These are phyloP conservation scores for Atlantisia rogersi DNA, from an alignment of 2,113 vertebrate genomes.

Conservation along the genomic window DNA sequence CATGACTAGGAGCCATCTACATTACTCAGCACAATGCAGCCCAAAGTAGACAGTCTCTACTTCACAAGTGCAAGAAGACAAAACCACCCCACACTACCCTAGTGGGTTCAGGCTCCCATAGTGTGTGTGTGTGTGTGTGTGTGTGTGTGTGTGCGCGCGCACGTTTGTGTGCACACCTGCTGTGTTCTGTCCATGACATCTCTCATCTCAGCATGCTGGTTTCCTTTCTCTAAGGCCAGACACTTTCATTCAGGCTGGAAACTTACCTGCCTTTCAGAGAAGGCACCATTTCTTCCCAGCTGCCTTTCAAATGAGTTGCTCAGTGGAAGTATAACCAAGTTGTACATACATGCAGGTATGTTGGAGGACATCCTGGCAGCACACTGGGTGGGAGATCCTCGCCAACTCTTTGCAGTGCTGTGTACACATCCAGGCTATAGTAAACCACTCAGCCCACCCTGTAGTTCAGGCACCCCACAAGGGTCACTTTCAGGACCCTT, in stretches of 20 bases:
- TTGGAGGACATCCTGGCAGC: background rate
- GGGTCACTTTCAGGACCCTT: fast-evolving
- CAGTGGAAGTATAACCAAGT: background rate
- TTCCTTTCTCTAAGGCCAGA: background rate
- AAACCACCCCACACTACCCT: background rate
- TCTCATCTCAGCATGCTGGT: background rate
- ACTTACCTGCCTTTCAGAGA: background rate
- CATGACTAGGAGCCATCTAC: background rate
- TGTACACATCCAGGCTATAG: background rate
- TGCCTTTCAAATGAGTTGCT: fast-evolving
- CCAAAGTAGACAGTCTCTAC: background rate
- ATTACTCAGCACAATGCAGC: background rate
- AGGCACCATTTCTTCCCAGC: background rate
- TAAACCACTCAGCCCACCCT: background rate
- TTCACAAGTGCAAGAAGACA: background rate
- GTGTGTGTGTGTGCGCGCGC: too few species aligned
- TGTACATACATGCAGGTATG: background rate
- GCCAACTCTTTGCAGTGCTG: fast-evolving
- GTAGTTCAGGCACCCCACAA: background rate
- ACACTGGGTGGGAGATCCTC: fast-evolving
- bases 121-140: too few species aligned
- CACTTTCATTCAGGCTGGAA: background rate
- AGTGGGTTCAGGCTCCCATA: background rate
- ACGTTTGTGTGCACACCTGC: too few species aligned
- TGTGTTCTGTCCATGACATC: background rate